Base-by-base conservation (phyloP, 2,113 vertebrate genomes). In the Tychaedon coryphoeus region DNA sequence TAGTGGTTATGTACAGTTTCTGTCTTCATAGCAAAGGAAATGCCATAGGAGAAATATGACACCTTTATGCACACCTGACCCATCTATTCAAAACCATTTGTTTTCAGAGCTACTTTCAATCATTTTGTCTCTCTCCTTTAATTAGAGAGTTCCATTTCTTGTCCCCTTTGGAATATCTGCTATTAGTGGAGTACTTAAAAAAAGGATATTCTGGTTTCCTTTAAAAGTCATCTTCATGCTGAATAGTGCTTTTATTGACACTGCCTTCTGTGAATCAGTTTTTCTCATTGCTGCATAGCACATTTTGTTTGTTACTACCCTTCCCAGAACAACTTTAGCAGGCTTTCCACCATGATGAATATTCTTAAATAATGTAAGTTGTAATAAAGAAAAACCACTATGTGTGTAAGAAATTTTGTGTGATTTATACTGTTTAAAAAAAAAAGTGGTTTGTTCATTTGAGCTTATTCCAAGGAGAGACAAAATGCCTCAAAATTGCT, bases 1-100 rank as follows among this genome's bases (percentile, higher is more conserved):
- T 97, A 95, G 91, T 65, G 51, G 88, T 96, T 96, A 93, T 93
- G 87, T 90, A 96, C 64, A 97, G 66, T 90, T 97, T 97, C 94
- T 95, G 86, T 94, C 45, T 74, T 31, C 61, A 10, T 8, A 9
- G 71, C 51, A 48, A 80, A 85, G 70, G 77, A 95, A 74, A 47
- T 90, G 81, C 73, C 45, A 8, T 34, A 79, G 54, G 73, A 67
- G 87, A 87, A 79, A 90, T 56, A 78, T 36, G 48, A 86, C 75
- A 94, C 92, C 82, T 86, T 85, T 69, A 14, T 66, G 75, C 31
- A 69, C 86, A 94, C 85, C 86, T 96, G 78, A 64, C 92, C 82
- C 86, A 66, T 70, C 72, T 84, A 74, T 94, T 92, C 20, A 94
- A 62, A 91, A 86, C 7, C 76, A 36, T 53, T 93, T 58, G 56